phyloP scores from a whole-genome alignment of 1,140 invertebrate genomes.

The Hestina assimilis region DNA sequence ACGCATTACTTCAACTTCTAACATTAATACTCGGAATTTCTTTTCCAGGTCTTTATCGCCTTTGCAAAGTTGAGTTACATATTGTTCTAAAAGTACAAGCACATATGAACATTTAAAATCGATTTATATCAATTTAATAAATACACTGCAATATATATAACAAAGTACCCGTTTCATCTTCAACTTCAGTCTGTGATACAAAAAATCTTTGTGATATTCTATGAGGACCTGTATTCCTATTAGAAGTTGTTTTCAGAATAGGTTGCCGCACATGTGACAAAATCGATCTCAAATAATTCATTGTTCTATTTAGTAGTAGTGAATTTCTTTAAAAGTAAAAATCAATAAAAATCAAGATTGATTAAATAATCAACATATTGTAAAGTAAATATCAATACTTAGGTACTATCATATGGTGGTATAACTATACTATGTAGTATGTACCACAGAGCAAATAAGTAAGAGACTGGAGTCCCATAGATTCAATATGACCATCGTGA shows the following conservation, averaged over 20 bases:
- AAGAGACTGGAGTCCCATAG: too few species aligned
- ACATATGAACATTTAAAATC: not conserved
- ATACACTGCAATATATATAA: not conserved
- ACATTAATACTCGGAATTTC: constrained; percentile 73
- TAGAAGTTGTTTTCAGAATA: not conserved
- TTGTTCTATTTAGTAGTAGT: not conserved
- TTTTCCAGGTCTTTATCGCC: constrained; percentile 62
- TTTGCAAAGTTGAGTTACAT: constrained; percentile 52
- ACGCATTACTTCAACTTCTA: constrained; percentile 80
- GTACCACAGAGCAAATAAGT: too few species aligned
- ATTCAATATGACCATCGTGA: too few species aligned
- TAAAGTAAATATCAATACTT: too few species aligned
- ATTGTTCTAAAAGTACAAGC: constrained; percentile 39
- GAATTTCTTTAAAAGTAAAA: too few species aligned
- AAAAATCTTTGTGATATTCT: not conserved
- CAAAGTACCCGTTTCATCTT: constrained; percentile 17
- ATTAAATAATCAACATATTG: not conserved
- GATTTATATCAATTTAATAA: not conserved
- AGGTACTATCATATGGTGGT: too few species aligned
- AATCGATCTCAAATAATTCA: constrained; percentile 22
- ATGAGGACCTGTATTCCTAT: not conserved
- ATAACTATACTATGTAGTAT: too few species aligned
- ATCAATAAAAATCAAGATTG: too few species aligned
- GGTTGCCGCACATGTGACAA: constrained; percentile 7
- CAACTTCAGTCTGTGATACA: constrained; percentile 5